A percentile compares a stretch with the other conserved stretches of the same genome.
phyloP scores from a whole-genome alignment of 2,797 vertebrate genomes.

The Cyclopterus lumpus region DNA sequence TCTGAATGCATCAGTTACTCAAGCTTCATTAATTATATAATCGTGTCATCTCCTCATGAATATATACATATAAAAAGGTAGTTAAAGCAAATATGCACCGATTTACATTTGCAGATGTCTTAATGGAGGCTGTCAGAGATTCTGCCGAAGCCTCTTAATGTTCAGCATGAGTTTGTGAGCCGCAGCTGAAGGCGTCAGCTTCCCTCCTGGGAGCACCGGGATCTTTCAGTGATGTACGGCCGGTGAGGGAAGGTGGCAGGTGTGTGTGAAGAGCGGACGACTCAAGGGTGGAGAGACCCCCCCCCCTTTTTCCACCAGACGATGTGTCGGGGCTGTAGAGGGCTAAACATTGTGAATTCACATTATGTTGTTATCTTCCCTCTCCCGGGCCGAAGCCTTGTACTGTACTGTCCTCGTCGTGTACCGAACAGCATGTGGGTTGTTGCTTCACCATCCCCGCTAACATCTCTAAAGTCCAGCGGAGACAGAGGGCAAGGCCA shows the following conservation, averaged over 20 bases:
- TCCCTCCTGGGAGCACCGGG: neutral
- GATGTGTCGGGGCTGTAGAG: constrained; percentile 19
- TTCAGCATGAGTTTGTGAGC: constrained; percentile 6
- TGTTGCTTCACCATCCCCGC: constrained; percentile 45
- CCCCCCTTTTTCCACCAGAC: neutral
- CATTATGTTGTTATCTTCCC: constrained; percentile 6
- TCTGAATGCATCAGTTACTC: constrained; percentile 14
- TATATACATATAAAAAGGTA: constrained; percentile 1
- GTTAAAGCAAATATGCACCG: constrained; percentile 7
- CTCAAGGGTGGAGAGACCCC: constrained; percentile 28
- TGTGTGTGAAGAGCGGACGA: constrained; percentile 7
- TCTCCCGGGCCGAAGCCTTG: constrained; percentile 23
- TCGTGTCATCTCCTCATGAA: constrained; percentile 14
- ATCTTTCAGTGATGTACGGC: constrained; percentile 13
- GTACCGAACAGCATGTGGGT: constrained; percentile 59
- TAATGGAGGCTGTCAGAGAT: neutral
- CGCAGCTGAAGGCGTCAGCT: neutral
- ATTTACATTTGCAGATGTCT: constrained; percentile 15
- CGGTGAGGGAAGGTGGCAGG: constrained; percentile 3
- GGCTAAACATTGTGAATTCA: constrained; percentile 24
- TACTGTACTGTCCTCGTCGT: constrained; percentile 34
- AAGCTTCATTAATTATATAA: constrained; percentile 28
- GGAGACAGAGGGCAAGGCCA: constrained; percentile 55
- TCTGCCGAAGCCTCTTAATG: neutral
- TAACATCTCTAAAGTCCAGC: constrained; percentile 65